These are phyloP conservation scores for Cercocebus atys DNA, from an alignment of 2,113 vertebrate genomes.

Conservation along the genomic window DNA sequence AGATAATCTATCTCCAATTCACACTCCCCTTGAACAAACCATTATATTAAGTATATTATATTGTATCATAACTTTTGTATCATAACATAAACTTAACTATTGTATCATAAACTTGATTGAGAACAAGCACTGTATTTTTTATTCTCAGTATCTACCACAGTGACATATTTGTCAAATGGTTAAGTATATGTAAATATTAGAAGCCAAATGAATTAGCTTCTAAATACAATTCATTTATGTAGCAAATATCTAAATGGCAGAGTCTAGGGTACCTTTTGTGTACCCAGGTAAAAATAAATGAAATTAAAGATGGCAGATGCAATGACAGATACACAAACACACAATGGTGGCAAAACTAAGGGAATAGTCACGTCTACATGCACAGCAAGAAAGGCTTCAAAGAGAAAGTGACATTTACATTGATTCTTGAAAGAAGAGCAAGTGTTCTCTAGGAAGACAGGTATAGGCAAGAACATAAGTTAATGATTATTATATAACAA, in stretches of 20 bases:
- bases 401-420: neutral
- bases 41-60: neutral
- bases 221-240: neutral
- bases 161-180: neutral
- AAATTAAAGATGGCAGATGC: neutral
- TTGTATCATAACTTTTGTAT: neutral
- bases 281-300: neutral
- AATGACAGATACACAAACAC: neutral
- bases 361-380: neutral
- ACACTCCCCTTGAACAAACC: neutral
- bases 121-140: neutral
- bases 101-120: neutral
- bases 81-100: neutral
- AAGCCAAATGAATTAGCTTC: slow-evolving; percentile 11
- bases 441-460: neutral
- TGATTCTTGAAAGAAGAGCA: neutral
- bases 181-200: slow-evolving; percentile 6
- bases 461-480: neutral
- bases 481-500: neutral
- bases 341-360: neutral
- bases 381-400: neutral
- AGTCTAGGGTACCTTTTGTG: neutral
- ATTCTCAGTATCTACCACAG: neutral
- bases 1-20: neutral
- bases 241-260: neutral